Evolutionary conservation across 2,113 vertebrate species (phyloP), one percentile per base, ranked within the genome.

Genomic region (Spermophilus dauricus): DNA sequence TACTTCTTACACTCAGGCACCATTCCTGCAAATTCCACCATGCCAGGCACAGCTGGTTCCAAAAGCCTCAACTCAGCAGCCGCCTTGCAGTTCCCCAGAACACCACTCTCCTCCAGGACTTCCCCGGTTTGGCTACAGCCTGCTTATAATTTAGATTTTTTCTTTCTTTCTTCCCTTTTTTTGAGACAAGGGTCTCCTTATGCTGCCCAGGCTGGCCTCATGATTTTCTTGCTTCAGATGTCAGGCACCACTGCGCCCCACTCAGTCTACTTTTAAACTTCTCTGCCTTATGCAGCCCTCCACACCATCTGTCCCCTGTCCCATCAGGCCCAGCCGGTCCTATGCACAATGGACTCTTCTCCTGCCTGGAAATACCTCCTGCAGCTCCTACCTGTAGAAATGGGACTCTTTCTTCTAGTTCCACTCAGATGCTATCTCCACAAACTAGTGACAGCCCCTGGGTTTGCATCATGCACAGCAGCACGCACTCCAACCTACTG

Each of bases 1-100:
- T 51, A 39, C 7, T 69, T 45, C 4, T 4, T 28, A 1, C 22
- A 0, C 0, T 4, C 0, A 14, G 51, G 42, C 4, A 1, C 78
- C 24, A 30, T 78, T 48, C 61, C 42, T 30, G 34, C 45, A 13
- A 32, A 3, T 9, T 30, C 37, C 42, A 30, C 24, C 0, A 16
- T n/a, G 32, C 17, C 30, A 11, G 39, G 82, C 22, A 32, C 6
- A 4, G 39, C 37, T 75, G 34, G 58, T 48, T 42, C 61, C 34
- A 51, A 80, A 51, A 89, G 75, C 39, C 24, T n/a, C 8, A 1
- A 1, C 37, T 7, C 63, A 58, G 39, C 0, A 45, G 12, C 53
- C 28, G n/a, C 20, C 14, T 61, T 18, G 13, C 0, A 39, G 30
- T 34, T 3, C 13, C 4, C 7, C 72, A 42, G 8, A 17, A 24